phyloP scores from a whole-genome alignment of 1,140 invertebrate genomes.

The Drosophila navojoa region DNA sequence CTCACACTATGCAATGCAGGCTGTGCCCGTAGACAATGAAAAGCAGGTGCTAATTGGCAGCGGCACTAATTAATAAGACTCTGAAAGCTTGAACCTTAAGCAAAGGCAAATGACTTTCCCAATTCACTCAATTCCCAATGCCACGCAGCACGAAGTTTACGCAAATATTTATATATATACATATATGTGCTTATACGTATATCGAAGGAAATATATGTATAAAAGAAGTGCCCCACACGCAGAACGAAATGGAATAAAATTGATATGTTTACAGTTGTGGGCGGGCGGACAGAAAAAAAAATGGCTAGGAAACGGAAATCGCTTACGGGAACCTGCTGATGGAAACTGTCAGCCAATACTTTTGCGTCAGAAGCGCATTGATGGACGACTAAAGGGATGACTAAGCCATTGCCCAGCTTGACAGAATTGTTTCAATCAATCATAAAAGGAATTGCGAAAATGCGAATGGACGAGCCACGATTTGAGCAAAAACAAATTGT shows the following conservation, averaged over 20 bases:
- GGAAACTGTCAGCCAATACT: slow-evolving; percentile 35
- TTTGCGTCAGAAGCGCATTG: slow-evolving; percentile 23
- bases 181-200: too few relatives aligned
- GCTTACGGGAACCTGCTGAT: slow-evolving; percentile 28
- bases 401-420: slow-evolving; percentile 24
- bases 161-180: background rate
- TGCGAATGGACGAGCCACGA: slow-evolving; percentile 11
- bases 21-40: background rate
- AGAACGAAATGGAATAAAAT: slow-evolving; percentile 1
- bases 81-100: background rate
- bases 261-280: slow-evolving; percentile 34
- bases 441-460: slow-evolving; percentile 35
- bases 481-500: slow-evolving; percentile 11
- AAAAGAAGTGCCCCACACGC: background rate
- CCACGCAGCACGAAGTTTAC: too few relatives aligned
- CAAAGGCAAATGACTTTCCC: background rate
- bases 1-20: background rate
- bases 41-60: slow-evolving; percentile 3
- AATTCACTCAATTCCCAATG: background rate
- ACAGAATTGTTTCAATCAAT: slow-evolving; percentile 54
- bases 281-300: slow-evolving; percentile 5
- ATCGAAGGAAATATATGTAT: too few relatives aligned
- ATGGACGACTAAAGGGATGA: slow-evolving; percentile 40
- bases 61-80: background rate
- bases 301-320: background rate